These are phyloP conservation scores for Heterochromis multidens DNA, from an alignment of 2,113 vertebrate species.

Conservation along the genomic window DNA sequence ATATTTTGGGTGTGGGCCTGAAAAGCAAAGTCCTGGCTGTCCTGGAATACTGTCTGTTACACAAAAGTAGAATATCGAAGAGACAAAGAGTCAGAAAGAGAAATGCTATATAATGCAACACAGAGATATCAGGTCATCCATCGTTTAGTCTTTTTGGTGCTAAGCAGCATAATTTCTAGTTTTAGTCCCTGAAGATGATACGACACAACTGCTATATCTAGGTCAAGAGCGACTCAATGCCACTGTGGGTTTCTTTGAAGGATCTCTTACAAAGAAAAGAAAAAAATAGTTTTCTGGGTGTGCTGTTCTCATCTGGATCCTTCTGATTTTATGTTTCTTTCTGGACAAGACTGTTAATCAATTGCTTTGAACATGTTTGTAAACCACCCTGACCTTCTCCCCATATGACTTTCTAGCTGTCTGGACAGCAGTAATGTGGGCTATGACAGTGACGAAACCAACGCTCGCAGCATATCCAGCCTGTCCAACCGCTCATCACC, in stretches of 20 bases:
- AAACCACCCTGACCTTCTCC: background rate
- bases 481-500: slow-evolving; percentile 96
- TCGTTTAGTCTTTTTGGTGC: slow-evolving; percentile 1
- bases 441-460: slow-evolving; percentile 95
- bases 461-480: slow-evolving; percentile 91
- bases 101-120: background rate
- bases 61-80: background rate
- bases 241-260: slow-evolving; percentile 7
- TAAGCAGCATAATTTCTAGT: background rate
- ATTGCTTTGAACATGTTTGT: background rate
- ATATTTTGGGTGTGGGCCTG: background rate
- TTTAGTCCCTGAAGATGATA: slow-evolving; percentile 8
- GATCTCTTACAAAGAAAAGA: background rate
- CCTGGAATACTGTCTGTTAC: background rate
- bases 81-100: background rate
- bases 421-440: slow-evolving; percentile 85
- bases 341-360: background rate
- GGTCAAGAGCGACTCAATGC: slow-evolving; percentile 22
- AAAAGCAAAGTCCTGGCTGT: background rate
- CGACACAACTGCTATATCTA: slow-evolving; percentile 12
- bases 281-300: background rate
- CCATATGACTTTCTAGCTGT: slow-evolving; percentile 74
- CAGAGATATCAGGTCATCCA: background rate
- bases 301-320: background rate
- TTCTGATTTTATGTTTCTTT: background rate